phyloP scores from a whole-genome alignment of 2,888 invertebrate genomes.

The Tubulanus polymorphus region DNA sequence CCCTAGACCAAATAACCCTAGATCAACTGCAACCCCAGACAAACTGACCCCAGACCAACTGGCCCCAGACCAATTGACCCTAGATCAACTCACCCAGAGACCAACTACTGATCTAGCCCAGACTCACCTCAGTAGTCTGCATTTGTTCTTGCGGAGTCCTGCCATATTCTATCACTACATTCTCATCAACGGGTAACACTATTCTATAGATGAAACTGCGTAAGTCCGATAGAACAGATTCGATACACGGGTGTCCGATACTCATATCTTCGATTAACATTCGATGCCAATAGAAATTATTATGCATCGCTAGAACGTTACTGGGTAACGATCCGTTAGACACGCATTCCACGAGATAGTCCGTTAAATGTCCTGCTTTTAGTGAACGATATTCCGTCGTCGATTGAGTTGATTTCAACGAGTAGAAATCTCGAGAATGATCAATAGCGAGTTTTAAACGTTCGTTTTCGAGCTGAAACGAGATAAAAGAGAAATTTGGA shows the following conservation, averaged over 20 bases:
- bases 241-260: conserved; percentile 28
- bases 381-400: conserved; percentile 14
- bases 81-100: too few relatives aligned
- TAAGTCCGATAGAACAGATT: conserved; percentile 30
- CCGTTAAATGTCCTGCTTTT: conserved; percentile 24
- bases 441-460: conserved; percentile 29
- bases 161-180: conserved; percentile 40
- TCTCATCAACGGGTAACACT: conserved; percentile 29
- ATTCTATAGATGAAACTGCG: conserved; percentile 38
- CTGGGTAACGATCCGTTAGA: conserved; percentile 24
- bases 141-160: conserved; percentile 22
- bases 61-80: too few relatives aligned
- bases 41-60: too few relatives aligned
- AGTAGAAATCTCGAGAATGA: conserved; percentile 38
- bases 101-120: too few relatives aligned
- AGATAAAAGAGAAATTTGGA: not conserved
- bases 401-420: conserved; percentile 9
- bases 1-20: too few relatives aligned
- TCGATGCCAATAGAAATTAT: conserved; percentile 43
- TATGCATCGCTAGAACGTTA: conserved; percentile 36
- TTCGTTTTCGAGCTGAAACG: conserved; percentile 9
- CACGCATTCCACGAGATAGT: conserved; percentile 27
- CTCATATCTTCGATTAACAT: conserved; percentile 32
- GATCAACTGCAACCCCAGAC: too few relatives aligned
- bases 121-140: too few relatives aligned